phyloP scores from a whole-genome alignment of 2,797 vertebrate genomes.

The Falco peregrinus region DNA sequence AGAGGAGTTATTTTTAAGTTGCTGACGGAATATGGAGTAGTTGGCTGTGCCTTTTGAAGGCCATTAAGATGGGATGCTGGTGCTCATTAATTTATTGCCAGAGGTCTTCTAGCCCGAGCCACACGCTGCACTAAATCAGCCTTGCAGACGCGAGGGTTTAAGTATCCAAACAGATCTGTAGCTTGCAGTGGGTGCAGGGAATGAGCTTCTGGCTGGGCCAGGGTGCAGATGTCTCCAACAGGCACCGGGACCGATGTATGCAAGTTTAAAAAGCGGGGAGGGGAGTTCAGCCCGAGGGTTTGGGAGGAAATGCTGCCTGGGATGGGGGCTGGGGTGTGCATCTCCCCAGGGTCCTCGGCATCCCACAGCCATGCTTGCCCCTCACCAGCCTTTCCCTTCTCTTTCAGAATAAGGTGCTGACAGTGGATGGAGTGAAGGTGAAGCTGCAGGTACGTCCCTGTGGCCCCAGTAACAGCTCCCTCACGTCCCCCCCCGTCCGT shows the following conservation, averaged over 20 bases:
- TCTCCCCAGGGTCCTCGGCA: accelerated
- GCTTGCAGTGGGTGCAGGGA: neutral
- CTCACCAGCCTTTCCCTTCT: neutral
- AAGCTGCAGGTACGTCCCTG: constrained; percentile 88
- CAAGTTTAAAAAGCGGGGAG: neutral
- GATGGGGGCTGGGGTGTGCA: neutral
- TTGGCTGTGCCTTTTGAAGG: neutral
- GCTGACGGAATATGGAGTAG: neutral
- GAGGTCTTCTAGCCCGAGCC: neutral
- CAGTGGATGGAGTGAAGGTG: constrained; percentile 90
- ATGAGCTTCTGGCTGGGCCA: neutral
- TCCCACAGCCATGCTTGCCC: accelerated
- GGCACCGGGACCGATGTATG: accelerated
- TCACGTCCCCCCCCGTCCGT: too few species aligned
- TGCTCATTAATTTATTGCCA: neutral
- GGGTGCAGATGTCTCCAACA: neutral
- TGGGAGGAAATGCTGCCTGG: accelerated
- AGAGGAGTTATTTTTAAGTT: neutral
- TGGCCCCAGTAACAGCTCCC: neutral
- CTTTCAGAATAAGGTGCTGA: constrained; percentile 95
- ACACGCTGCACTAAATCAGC: neutral
- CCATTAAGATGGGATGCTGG: neutral
- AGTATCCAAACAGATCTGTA: neutral
- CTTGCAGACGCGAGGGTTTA: neutral
- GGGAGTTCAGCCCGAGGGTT: accelerated